Evolutionary conservation across 1,140 invertebrate species (phyloP).

Genomic region (Anadara kagoshimensis): DNA sequence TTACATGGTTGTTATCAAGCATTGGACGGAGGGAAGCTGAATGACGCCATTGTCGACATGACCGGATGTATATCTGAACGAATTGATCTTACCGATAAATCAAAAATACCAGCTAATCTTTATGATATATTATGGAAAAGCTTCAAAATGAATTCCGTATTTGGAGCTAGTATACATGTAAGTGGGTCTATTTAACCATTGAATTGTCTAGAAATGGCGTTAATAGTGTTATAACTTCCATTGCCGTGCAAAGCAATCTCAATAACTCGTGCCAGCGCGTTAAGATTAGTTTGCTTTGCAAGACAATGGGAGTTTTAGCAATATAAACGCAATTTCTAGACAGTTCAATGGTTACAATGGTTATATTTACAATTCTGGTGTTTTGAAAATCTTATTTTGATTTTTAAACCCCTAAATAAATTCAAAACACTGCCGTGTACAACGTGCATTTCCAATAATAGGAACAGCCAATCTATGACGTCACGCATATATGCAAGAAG

Average conservation of each 20-base stretch:
- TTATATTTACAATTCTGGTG: not conserved
- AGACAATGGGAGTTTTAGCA: too few relatives aligned
- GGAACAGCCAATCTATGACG: too few relatives aligned
- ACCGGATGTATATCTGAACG: conserved; percentile 79
- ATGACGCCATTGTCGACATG: conserved; percentile 79
- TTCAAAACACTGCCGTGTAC: not conserved
- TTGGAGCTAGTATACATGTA: conserved; percentile 75
- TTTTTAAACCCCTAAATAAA: not conserved
- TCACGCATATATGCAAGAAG: not conserved
- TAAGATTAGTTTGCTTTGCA: too few relatives aligned
- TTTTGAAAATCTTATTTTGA: not conserved
- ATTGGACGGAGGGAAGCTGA: conserved; percentile 78
- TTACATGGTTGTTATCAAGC: conserved; percentile 77
- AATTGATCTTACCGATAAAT: conserved; percentile 73
- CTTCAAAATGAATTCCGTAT: conserved; percentile 74
- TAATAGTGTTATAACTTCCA: too few relatives aligned
- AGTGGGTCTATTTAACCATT: too few relatives aligned
- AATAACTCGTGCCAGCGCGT: too few relatives aligned
- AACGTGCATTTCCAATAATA: too few relatives aligned
- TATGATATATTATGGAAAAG: conserved; percentile 73
- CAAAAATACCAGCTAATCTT: conserved; percentile 63
- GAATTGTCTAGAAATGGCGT: too few relatives aligned
- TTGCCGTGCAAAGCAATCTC: too few relatives aligned
- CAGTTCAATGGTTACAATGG: not conserved
- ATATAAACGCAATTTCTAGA: not conserved